Base-by-base conservation (phyloP, 2,797 vertebrate species). In the Okamejei kenojei region DNA sequence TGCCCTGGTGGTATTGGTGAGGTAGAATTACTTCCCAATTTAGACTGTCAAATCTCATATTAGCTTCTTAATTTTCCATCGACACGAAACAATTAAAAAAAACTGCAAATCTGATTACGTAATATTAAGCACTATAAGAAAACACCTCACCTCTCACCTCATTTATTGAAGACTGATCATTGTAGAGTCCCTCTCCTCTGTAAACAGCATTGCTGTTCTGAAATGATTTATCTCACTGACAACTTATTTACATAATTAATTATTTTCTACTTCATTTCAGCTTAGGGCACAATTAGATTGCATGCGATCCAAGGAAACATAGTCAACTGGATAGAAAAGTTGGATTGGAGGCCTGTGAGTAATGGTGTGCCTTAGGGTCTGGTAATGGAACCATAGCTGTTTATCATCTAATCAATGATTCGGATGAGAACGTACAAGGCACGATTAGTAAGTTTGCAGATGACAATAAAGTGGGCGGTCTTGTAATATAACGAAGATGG, bases 151-250 rank as follows among this genome's bases (percentile, higher is more conserved):
- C 81, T 58, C 23, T n/a, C 45, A 84, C 0, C n/a, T 84, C 54
- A 29, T 61, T 58, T 54, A 84, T 61, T 10, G 26, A 58, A 54
- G 54, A 13, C 80, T 9, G 7, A n/a, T 82, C 23, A 23, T 38
- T 80, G 35, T n/a, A 78, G 78, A 15, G 80, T 11, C 38, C 45
- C 17, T 23, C 45, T 26, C 8, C 38, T 81, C 23, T 54, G 19
- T 45, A 19, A 81, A n/a, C 10, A 84, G 9, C 58, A 61, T 61
- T 84, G 23, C 81, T 58, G 9, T 61, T 61, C 54, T 29, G 1
- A 84, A 84, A 61, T 84, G 26, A 84, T 61, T 84, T 84, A 84
- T 7, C 54, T 84, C 81, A 61, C 23, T 82, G 80, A 58, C 45
- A 29, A 45, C 21, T 84, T 10, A 0, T 29, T 84, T 13, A 29